phyloP scores from a whole-genome alignment of 2,888 invertebrate species.

The Sicus ferrugineus region DNA sequence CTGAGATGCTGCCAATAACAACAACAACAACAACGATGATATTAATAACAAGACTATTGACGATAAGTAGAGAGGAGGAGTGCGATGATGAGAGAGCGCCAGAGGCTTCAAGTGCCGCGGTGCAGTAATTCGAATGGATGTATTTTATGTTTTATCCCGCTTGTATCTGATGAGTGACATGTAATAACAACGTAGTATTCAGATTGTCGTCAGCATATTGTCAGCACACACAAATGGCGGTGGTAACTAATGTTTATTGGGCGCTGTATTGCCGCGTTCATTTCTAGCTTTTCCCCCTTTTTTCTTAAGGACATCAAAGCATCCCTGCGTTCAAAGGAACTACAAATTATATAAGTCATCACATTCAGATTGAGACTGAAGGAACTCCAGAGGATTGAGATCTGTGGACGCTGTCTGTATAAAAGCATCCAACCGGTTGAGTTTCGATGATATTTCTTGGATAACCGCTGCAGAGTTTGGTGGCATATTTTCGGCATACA shows the following conservation, averaged over 20 bases:
- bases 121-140: neutral
- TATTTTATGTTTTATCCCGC: conserved; percentile 6
- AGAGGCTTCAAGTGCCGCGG: neutral
- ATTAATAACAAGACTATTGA: neutral
- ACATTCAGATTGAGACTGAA: neutral
- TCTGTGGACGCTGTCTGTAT: conserved; percentile 12
- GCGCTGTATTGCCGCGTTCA: neutral
- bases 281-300: neutral
- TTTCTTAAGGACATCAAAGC: neutral
- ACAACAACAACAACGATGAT: neutral
- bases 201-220: conserved; percentile 13
- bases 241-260: conserved; percentile 16
- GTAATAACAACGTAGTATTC: conserved; percentile 24
- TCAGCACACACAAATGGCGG: neutral
- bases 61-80: neutral
- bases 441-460: conserved; percentile 17
- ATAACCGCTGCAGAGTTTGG: conserved; percentile 13
- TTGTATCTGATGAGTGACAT: conserved; percentile 29
- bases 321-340: conserved; percentile 2
- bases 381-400: neutral
- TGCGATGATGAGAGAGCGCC: conserved; percentile 8
- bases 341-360: conserved; percentile 30
- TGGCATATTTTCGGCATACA: too few species aligned
- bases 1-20: conserved; percentile 2
- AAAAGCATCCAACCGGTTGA: conserved; percentile 10